Conservation (phyloP, 2,888 invertebrate species). For the Tortrix viridana region DNA sequence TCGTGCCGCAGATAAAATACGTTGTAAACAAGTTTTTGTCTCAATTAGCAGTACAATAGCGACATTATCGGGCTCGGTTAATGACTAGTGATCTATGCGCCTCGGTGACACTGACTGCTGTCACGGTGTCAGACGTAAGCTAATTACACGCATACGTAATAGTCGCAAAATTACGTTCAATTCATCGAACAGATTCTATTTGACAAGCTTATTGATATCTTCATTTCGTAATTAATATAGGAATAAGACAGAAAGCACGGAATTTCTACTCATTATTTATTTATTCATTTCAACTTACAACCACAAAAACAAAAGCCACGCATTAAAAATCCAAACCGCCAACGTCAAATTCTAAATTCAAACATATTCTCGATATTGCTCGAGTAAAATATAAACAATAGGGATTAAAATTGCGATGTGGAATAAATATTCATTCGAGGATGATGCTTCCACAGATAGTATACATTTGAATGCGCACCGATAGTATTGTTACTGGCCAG, state of each 20-base stretch:
- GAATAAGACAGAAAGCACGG: too few species aligned
- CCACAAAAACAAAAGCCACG: slow-evolving; percentile 25
- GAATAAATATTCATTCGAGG: slow-evolving; percentile 78
- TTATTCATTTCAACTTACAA: not conserved
- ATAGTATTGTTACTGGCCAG: slow-evolving; percentile 73
- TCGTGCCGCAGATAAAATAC: slow-evolving; percentile 9
- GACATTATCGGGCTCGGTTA: slow-evolving; percentile 44
- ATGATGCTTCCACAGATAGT: slow-evolving; percentile 70
- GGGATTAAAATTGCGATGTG: slow-evolving; percentile 45
- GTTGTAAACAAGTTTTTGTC: slow-evolving; percentile 31
- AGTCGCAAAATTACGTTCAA: slow-evolving; percentile 8
- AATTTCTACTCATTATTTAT: too few species aligned
- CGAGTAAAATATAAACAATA: slow-evolving; percentile 39
- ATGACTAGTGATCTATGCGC: slow-evolving; percentile 63
- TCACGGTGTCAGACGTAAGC: slow-evolving; percentile 44
- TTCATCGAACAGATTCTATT: slow-evolving; percentile 3
- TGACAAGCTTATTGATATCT: not conserved
- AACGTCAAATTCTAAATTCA: slow-evolving; percentile 38
- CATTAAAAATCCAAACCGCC: slow-evolving; percentile 28
- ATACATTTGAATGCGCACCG: slow-evolving; percentile 72
- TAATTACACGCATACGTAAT: slow-evolving; percentile 13
- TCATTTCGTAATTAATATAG: too few species aligned
- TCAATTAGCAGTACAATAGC: slow-evolving; percentile 22
- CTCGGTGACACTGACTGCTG: slow-evolving; percentile 53
- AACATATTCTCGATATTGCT: slow-evolving; percentile 32